A percentile compares a stretch with the other conserved stretches of the same genome.
Conservation (phyloP, 92 coral and sea anemone species). For the Umimayanthus chanpuru region DNA sequence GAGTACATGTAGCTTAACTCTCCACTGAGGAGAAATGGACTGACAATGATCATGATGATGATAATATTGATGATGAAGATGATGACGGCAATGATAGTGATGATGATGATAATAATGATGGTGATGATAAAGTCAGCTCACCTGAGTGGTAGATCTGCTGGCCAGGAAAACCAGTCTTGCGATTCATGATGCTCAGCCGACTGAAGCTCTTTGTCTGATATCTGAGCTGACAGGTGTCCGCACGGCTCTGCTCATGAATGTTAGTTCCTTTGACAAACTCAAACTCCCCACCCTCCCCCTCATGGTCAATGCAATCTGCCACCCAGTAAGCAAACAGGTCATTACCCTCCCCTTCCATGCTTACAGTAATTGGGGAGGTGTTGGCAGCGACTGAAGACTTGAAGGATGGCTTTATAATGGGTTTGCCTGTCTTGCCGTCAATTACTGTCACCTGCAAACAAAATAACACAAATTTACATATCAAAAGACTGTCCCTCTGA, state of each 20-base stretch:
- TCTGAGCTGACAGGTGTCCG: slow-evolving; percentile 93
- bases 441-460: slow-evolving; percentile 78
- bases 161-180: slow-evolving; percentile 90
- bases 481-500: too few species aligned
- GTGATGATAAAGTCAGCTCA: slow-evolving; percentile 24
- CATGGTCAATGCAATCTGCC: slow-evolving; percentile 92
- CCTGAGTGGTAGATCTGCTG: slow-evolving; percentile 88
- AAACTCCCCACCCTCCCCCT: slow-evolving; percentile 89
- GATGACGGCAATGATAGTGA: too few species aligned
- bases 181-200: slow-evolving; percentile 78
- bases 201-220: slow-evolving; percentile 94
- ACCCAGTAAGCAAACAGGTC: slow-evolving; percentile 92
- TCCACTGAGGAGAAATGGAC: too few species aligned
- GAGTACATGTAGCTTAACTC: too few species aligned
- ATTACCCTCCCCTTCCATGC: slow-evolving; percentile 94
- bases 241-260: slow-evolving; percentile 98
- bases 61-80: too few species aligned
- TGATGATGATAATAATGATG: too few species aligned
- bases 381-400: slow-evolving; percentile 89
- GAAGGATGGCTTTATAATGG: slow-evolving; percentile 67
- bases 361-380: slow-evolving; percentile 89
- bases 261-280: slow-evolving; percentile 98
- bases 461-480: not conserved
- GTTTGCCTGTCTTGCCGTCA: slow-evolving; percentile 91
- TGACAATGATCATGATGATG: too few species aligned